phyloP scores from a whole-genome alignment of 1,140 invertebrate genomes.

The Antheraea mylitta region DNA sequence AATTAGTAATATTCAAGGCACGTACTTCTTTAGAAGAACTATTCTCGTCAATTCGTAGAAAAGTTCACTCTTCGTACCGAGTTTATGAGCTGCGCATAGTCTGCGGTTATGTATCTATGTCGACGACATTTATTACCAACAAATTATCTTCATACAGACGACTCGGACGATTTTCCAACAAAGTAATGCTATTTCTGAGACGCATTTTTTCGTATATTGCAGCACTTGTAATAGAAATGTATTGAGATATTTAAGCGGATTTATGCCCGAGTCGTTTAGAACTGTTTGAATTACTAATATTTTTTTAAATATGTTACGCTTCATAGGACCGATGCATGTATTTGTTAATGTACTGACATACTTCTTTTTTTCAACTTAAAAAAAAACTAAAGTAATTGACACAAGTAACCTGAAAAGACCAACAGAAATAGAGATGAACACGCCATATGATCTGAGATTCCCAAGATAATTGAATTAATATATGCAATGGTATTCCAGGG shows the following conservation, averaged over 20 bases:
- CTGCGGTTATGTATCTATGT: slow-evolving; percentile 16
- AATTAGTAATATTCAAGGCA: background rate
- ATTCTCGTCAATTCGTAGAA: slow-evolving; percentile 21
- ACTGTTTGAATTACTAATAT: background rate
- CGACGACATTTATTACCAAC: slow-evolving; percentile 17
- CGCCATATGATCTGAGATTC: too few relatives aligned
- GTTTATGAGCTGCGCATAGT: slow-evolving; percentile 14
- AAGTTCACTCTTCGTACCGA: slow-evolving; percentile 4
- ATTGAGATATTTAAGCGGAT: background rate
- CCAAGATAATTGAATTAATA: too few relatives aligned
- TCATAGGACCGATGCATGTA: too few relatives aligned
- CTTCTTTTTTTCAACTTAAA: too few relatives aligned
- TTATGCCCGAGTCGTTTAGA: background rate
- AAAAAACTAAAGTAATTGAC: too few relatives aligned
- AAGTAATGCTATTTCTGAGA: background rate
- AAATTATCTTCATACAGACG: slow-evolving; percentile 11
- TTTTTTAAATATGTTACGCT: too few relatives aligned
- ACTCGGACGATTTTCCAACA: background rate
- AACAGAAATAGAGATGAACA: too few relatives aligned
- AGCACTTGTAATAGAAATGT: background rate
- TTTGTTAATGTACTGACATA: too few relatives aligned
- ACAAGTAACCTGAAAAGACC: too few relatives aligned
- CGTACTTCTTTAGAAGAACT: slow-evolving; percentile 10
- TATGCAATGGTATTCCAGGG: too few relatives aligned
- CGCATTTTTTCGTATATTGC: background rate